A percentile compares a stretch with the other conserved stretches of the same genome.
These are phyloP conservation scores for Periplaneta americana DNA, from an alignment of 1,140 invertebrate species.

Conservation along the genomic window DNA sequence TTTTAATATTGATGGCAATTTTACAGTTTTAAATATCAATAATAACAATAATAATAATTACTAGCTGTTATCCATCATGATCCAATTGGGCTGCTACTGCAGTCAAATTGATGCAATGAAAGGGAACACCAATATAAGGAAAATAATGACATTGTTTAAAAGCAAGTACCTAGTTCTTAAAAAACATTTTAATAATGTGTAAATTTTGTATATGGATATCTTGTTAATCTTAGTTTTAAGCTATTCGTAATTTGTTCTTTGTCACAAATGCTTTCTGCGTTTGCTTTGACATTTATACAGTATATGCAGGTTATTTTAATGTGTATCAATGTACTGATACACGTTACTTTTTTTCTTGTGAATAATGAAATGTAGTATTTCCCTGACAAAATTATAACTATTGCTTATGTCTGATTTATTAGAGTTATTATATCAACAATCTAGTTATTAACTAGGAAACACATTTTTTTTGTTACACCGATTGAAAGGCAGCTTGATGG, in stretches of 20 bases:
- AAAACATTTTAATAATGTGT: conserved; percentile 2
- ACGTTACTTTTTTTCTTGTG: background rate
- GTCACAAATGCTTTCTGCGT: background rate
- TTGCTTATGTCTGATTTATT: background rate
- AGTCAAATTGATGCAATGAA: conserved; percentile 2
- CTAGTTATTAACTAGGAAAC: no score
- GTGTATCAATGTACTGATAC: background rate
- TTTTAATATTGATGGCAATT: background rate
- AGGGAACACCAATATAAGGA: conserved; percentile 9
- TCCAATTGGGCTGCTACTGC: background rate
- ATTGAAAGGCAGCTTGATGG: no score
- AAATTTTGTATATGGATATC: conserved; percentile 7
- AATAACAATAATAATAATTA: no score
- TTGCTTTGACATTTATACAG: background rate
- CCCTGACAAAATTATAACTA: background rate
- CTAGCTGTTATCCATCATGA: background rate
- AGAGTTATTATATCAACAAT: background rate
- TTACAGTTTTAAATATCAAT: background rate
- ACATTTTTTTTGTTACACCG: no score
- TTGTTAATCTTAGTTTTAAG: background rate
- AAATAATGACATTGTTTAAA: background rate
- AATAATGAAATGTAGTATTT: background rate
- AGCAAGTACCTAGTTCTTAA: background rate
- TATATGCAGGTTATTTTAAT: background rate
- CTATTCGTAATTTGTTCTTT: background rate